Conservation (phyloP, 2,113 vertebrate genomes). For the Panthera leo region DNA sequence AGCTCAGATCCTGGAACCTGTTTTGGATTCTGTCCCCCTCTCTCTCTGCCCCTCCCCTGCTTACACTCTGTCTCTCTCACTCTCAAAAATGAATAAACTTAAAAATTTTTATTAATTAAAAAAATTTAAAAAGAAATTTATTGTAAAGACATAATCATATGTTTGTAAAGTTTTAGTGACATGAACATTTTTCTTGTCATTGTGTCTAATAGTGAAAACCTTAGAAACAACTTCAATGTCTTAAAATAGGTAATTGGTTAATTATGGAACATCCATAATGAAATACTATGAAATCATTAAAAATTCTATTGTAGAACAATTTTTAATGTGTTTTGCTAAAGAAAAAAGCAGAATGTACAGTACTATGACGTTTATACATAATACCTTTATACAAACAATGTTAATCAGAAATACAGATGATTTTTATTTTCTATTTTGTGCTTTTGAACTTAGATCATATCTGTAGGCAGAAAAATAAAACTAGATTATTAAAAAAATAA, state of each 20-base stretch:
- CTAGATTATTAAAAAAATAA: constrained; percentile 23
- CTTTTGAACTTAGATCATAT: constrained; percentile 6
- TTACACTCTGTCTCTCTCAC: too few species aligned
- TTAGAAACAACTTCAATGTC: constrained; percentile 18
- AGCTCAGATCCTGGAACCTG: too few species aligned
- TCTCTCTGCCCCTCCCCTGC: too few species aligned
- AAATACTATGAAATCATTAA: neutral
- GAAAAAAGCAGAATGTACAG: neutral
- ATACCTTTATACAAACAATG: neutral
- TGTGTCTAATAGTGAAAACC: constrained; percentile 25
- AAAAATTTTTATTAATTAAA: too few species aligned
- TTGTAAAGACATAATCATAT: neutral
- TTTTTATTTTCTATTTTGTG: constrained; percentile 22
- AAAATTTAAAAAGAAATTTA: neutral
- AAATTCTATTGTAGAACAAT: neutral
- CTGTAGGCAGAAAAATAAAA: constrained; percentile 38
- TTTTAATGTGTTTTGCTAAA: neutral
- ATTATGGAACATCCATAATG: neutral
- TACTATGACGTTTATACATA: neutral
- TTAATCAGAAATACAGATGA: neutral
- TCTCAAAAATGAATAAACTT: too few species aligned
- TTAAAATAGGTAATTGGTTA: constrained; percentile 2
- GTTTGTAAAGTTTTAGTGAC: neutral
- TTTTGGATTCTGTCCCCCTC: too few species aligned
- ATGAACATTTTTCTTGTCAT: constrained; percentile 37